Evolutionary conservation across 2,888 invertebrate genomes (phyloP), one percentile per base, ranked within the genome.

Genomic region (Drosophila diplacantha): DNA sequence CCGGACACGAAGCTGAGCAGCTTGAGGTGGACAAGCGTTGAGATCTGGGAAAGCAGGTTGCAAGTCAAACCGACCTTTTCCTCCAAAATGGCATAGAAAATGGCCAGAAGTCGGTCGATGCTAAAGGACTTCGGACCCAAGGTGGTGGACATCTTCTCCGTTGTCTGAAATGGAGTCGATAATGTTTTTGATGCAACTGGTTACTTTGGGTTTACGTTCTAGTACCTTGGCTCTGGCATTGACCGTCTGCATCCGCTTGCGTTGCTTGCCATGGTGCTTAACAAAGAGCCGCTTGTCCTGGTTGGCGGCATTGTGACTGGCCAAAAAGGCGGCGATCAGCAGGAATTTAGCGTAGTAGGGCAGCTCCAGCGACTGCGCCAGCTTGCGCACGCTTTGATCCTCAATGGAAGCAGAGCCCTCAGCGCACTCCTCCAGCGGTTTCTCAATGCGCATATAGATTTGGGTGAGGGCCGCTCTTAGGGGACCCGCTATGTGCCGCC

Each of bases 341-440:
- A 98, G 90, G 86, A 92, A 97, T 87, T 97, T 97, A 0, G 96
- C 94, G 88, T 96, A 97, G 85, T 92, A 96, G 0, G 97, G 97
- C 5, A 98, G 85, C 81, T 95, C 95, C 32, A 95, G 90, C 52
- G 92, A 92, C 70, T 92, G 92, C 0, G 92, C 92, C 74, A 92
- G 88, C 29, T 90, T 90, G 68, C 90, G 90, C 12, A 91, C 89
- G 22, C 79, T 86, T 39, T 86, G 84, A 50, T 85, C 76, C 49
- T 79, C 76, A 0, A 81, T 26, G 1, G 58, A 8, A 6, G 38
- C 16, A 0, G 56, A 26, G 8, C 46, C 46, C 9, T 43, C 60
- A 3, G 59, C 34, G 14, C 29, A 9, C 9, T 69, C 72, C 4
- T 75, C 72, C 11, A 71, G 38, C 0, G 73, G 59, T 5, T 66